Conservation (phyloP, 1,140 invertebrate genomes). For the Paraescarpia echinospica region DNA sequence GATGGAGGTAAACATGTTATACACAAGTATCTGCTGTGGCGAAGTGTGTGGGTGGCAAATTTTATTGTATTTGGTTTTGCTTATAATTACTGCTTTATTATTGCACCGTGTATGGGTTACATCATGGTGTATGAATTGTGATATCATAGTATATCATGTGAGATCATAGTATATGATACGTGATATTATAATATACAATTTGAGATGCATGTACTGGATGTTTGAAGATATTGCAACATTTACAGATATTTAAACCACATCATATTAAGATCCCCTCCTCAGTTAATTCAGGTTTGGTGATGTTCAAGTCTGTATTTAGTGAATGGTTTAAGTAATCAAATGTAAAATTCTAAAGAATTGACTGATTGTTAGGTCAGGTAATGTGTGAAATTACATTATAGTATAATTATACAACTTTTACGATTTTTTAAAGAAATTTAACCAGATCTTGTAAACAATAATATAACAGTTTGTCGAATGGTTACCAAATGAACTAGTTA, state of each 20-base stretch:
- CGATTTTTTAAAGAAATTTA: no score
- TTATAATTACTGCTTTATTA: neutral
- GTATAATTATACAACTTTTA: no score
- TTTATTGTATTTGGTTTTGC: neutral
- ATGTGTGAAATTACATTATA: no score
- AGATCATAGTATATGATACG: no score
- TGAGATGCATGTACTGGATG: no score
- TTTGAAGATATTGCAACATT: constrained; percentile 7
- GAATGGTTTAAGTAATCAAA: no score
- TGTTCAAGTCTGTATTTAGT: neutral
- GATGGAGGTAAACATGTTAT: neutral
- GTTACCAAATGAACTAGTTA: no score
- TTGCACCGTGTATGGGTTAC: neutral
- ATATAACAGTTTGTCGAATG: no score
- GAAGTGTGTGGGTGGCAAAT: neutral
- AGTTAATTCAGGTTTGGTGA: neutral
- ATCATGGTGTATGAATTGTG: neutral
- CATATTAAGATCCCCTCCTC: neutral
- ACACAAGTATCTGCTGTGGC: neutral
- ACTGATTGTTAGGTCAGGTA: no score
- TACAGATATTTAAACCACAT: neutral
- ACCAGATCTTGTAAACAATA: no score
- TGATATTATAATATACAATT: no score
- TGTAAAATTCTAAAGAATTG: no score
- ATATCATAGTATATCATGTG: neutral